Evolutionary conservation across 1,140 invertebrate species (phyloP), one percentile per base, ranked within the genome.

Genomic region (Cryptotermes secundus): DNA sequence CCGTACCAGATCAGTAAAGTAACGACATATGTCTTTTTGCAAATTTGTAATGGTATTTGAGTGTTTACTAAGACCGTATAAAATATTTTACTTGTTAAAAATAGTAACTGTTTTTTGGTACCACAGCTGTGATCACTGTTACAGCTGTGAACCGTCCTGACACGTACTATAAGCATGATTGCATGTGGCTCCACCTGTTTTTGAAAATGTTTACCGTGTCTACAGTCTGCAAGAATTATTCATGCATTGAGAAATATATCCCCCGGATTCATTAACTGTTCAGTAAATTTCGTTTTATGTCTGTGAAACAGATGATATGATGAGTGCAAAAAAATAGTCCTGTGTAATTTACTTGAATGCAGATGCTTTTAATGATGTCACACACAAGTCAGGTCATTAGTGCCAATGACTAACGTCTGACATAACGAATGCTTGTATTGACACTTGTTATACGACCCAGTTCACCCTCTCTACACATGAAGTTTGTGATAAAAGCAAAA

Each of bases 171-270:
- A 38, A 72, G 9, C 31, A 72, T 6, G 26, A 9, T n/a, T 72
- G 59, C 59, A n/a, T 31, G n/a, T 72, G 59, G n/a, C 59, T n/a
- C 59, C 59, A 72, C 59, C 59, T 72, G 59, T 72, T 72, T n/a
- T 6, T 72, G 26, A 72, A 72, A 72, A 31, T 72, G 14, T 72
- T 72, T 19, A 19, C 16, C 38, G 14, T 1, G 1, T 19, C 45
- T 14, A 19, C 16, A 19, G 45, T 49, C 14, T 49, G 14, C 16
- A 49, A 19, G 19, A 19, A 19, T 49, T 49, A 49, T 49, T 49
- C 16, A 49, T 49, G 45, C 45, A 19, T 16, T 49, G 16, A 19
- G 45, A 49, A 49, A 49, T 49, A 3, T 19, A 49, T 19, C 16
- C 45, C 22, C 1, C 19, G 45, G n/a, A 72, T 72, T 72, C n/a